Evolutionary conservation across 2,888 invertebrate species (phyloP).

Genomic region (Caenorhabditis plicata): DNA sequence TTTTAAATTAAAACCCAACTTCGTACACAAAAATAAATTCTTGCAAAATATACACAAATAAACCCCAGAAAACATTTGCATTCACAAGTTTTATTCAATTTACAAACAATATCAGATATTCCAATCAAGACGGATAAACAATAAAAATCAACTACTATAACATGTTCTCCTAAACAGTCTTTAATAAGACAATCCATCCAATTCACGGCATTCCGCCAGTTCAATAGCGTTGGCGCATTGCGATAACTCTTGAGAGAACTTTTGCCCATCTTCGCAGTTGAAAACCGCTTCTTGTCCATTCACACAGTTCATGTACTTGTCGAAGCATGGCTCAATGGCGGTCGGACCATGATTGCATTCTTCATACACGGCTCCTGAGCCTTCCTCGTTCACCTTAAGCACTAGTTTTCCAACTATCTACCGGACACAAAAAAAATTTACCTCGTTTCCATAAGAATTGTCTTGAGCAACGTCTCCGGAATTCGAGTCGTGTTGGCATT

Average conservation of each 20-base stretch:
- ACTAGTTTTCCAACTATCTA: not conserved
- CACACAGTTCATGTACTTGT: constrained; percentile 14
- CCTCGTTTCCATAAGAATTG: constrained; percentile 9
- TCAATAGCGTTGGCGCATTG: constrained; percentile 5
- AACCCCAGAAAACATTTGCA: too few species aligned
- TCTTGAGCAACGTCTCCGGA: constrained; percentile 14
- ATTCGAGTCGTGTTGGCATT: constrained; percentile 10
- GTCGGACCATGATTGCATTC: constrained; percentile 7
- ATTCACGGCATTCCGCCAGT: constrained; percentile 10
- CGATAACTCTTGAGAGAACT: constrained; percentile 14
- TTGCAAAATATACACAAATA: too few species aligned
- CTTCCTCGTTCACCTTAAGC: not conserved
- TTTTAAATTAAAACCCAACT: too few species aligned
- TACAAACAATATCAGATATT: too few species aligned
- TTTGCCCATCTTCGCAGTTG: constrained; percentile 13
- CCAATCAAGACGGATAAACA: too few species aligned
- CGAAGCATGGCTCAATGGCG: constrained; percentile 15
- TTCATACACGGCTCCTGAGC: constrained; percentile 3
- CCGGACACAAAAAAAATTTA: not conserved
- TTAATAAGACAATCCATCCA: too few species aligned
- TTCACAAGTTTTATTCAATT: too few species aligned
- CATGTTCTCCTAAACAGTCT: too few species aligned
- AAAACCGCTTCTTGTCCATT: constrained; percentile 11
- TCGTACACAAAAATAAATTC: too few species aligned
- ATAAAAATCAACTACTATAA: too few species aligned